phyloP scores from a whole-genome alignment of 2,113 vertebrate species.

The Prionailurus bengalensis region DNA sequence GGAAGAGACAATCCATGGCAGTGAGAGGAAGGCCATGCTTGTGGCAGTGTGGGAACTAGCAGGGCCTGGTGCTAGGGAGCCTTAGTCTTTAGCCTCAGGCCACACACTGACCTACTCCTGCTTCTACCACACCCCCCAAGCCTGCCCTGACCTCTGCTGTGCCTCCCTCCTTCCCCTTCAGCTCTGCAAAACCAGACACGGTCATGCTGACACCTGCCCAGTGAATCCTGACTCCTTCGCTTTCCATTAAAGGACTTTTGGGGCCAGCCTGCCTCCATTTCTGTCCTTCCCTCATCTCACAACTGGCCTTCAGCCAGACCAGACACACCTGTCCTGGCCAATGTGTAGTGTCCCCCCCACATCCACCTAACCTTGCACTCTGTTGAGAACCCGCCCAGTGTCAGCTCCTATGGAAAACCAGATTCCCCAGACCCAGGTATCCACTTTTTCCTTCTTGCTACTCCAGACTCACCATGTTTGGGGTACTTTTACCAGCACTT shows the following conservation, averaged over 20 bases:
- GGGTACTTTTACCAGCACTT: not conserved
- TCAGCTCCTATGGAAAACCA: not conserved
- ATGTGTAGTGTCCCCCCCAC: rapidly evolving
- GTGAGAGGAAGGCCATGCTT: rapidly evolving
- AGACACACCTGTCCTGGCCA: not conserved
- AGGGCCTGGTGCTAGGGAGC: not conserved
- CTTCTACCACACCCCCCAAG: not conserved
- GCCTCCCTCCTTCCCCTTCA: not conserved
- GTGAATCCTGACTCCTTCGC: not conserved
- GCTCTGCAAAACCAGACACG: not conserved
- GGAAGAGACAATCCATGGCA: not conserved
- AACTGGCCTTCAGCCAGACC: not conserved
- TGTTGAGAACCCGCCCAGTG: not conserved
- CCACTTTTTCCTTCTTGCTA: not conserved
- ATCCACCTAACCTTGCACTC: not conserved
- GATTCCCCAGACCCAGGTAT: not conserved
- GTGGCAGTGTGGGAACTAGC: not conserved
- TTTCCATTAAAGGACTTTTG: not conserved
- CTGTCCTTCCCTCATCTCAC: not conserved
- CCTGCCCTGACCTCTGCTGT: too few relatives aligned
- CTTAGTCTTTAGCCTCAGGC: not conserved
- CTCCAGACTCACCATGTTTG: not conserved
- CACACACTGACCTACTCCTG: not conserved
- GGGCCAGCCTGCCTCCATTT: not conserved
- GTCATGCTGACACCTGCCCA: not conserved